These are phyloP conservation scores for Apodemia hepburni DNA, from an alignment of 2,888 invertebrate genomes.

Conservation along the genomic window DNA sequence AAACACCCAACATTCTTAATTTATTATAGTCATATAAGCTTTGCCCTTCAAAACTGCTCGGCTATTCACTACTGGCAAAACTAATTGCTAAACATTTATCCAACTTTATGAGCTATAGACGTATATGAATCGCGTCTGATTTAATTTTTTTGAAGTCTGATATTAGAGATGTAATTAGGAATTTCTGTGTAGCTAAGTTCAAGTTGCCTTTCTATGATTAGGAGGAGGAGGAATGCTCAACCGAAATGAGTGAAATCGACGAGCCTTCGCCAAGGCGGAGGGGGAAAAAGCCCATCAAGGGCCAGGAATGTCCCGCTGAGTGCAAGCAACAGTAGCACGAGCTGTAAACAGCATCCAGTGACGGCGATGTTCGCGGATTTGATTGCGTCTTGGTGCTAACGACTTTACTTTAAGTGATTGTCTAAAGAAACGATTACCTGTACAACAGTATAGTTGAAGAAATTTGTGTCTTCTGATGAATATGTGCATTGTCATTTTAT, in stretches of 20 bases:
- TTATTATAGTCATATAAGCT: neutral
- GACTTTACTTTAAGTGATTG: conserved; percentile 3
- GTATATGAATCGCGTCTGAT: neutral
- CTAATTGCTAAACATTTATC: neutral
- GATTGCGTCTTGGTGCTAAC: conserved; percentile 27
- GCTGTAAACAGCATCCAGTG: neutral
- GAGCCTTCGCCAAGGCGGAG: conserved; percentile 68
- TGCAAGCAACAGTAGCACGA: conserved; percentile 85
- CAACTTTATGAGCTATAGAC: neutral
- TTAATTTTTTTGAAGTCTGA: neutral
- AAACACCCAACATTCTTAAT: too few relatives aligned
- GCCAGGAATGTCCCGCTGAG: conserved; percentile 77
- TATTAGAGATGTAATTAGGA: neutral
- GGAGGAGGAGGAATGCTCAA: conserved; percentile 75
- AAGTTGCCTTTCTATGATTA: conserved; percentile 30
- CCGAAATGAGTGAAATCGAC: conserved; percentile 82
- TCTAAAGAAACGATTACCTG: conserved; percentile 1
- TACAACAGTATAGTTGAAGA: neutral
- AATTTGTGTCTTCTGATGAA: neutral
- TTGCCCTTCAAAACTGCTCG: neutral
- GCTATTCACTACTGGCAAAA: neutral
- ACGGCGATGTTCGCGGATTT: conserved; percentile 8
- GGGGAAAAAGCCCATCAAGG: conserved; percentile 51
- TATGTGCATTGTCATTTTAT: too few relatives aligned
- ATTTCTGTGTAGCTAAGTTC: neutral